These are phyloP conservation scores for Drosophila niveifrons DNA, from an alignment of 2,888 invertebrate genomes.

Conservation along the genomic window DNA sequence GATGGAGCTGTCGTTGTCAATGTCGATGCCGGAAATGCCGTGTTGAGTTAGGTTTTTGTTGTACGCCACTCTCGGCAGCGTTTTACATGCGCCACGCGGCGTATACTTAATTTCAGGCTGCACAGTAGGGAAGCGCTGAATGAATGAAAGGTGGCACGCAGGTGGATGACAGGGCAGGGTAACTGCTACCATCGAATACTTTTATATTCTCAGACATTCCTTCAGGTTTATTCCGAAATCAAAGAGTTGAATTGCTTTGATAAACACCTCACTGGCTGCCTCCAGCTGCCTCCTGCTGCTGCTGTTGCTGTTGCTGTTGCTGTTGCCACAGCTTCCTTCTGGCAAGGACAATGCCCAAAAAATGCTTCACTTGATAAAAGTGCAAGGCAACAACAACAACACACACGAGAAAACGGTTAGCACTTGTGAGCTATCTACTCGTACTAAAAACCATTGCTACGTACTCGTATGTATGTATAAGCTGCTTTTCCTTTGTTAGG, in stretches of 20 bases:
- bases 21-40: conserved; percentile 2
- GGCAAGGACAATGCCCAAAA: conserved; percentile 34
- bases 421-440: conserved; percentile 13
- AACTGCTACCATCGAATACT: conserved; percentile 5
- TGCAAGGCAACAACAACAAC: conserved; percentile 31
- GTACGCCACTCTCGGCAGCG: background rate
- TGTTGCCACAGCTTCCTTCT: conserved; percentile 4
- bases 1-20: background rate
- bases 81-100: conserved; percentile 16
- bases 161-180: background rate
- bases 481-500: conserved; percentile 71
- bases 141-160: too few species aligned
- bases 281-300: conserved; percentile 13
- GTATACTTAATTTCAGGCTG: conserved; percentile 39
- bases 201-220: conserved; percentile 5
- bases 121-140: conserved; percentile 22
- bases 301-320: background rate
- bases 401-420: conserved; percentile 15
- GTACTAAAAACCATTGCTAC: conserved; percentile 3
- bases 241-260: conserved; percentile 60
- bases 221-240: conserved; percentile 41
- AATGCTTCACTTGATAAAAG: conserved; percentile 27
- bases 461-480: conserved; percentile 31
- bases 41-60: background rate
- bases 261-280: conserved; percentile 47